Evolutionary conservation across 1,140 invertebrate genomes (phyloP).

Genomic region (Lepidurus arcticus): DNA sequence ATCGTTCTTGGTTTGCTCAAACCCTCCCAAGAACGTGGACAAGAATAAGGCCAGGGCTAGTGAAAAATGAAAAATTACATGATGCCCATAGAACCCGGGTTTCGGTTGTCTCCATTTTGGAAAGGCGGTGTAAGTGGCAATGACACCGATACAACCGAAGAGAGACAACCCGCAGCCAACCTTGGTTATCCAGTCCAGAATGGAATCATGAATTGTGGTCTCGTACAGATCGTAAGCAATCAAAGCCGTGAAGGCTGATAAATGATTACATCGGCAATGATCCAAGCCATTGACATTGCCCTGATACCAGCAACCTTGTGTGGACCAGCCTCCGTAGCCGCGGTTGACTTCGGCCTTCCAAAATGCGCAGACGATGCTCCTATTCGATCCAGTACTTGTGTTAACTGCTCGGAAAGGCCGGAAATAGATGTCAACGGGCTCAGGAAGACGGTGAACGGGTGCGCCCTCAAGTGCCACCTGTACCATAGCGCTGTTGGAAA

Average conservation of each 20-base stretch:
- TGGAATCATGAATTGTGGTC: constrained; percentile 30
- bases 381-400: not conserved
- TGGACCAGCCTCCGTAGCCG: constrained; percentile 38
- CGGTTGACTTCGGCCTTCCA: constrained; percentile 37
- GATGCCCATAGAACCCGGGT: constrained; percentile 31
- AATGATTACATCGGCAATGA: constrained; percentile 39
- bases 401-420: not conserved
- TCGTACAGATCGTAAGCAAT: constrained; percentile 12
- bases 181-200: constrained; percentile 38
- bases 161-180: constrained; percentile 39
- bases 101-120: constrained; percentile 38
- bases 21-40: constrained; percentile 38
- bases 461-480: not conserved
- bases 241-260: constrained; percentile 37
- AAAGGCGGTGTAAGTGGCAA: constrained; percentile 39
- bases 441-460: not conserved
- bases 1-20: constrained; percentile 13
- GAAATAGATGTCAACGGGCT: not conserved
- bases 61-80: constrained; percentile 39
- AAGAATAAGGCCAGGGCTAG: constrained; percentile 38
- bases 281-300: constrained; percentile 29
- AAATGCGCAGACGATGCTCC: constrained; percentile 35
- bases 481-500: not conserved
- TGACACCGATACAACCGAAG: constrained; percentile 38
- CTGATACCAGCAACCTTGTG: constrained; percentile 36